A percentile compares a stretch with the other conserved stretches of the same genome.
Conservation (phyloP, 1,140 invertebrate genomes). For the Drosophila nannoptera region DNA sequence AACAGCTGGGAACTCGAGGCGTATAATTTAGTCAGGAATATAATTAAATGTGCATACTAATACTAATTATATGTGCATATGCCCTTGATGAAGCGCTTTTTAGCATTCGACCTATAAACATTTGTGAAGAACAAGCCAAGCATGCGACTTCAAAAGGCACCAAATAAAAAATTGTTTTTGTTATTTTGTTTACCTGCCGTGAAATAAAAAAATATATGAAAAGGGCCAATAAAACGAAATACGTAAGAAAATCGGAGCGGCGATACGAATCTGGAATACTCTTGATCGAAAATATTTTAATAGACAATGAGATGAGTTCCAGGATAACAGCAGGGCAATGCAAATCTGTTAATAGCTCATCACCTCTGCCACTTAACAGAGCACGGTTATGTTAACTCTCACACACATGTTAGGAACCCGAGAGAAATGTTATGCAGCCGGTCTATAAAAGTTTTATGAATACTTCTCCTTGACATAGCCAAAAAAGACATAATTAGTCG, state of each 20-base stretch:
- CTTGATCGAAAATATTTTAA: not conserved
- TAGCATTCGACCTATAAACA: conserved; percentile 25
- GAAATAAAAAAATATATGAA: conserved; percentile 14
- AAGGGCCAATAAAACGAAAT: conserved; percentile 22
- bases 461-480: too few species aligned
- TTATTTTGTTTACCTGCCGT: conserved; percentile 24
- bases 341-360: not conserved
- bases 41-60: conserved; percentile 47
- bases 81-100: conserved; percentile 28
- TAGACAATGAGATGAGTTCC: too few species aligned
- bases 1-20: not conserved
- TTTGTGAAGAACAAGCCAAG: conserved; percentile 20
- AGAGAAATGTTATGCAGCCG: too few species aligned
- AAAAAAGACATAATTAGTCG: too few species aligned
- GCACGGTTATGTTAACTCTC: not conserved
- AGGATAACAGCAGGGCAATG: too few species aligned
- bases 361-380: not conserved
- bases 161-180: not conserved
- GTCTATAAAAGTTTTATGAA: too few species aligned
- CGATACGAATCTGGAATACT: conserved; percentile 8
- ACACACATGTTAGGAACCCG: too few species aligned
- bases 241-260: not conserved
- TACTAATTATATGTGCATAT: not conserved
- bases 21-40: conserved; percentile 55
- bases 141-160: conserved; percentile 20